Percentiles rank a stretch among this genome's conserved stretches.
These are phyloP conservation scores for Nebria salina DNA, from an alignment of 2,888 invertebrate genomes.

Conservation along the genomic window DNA sequence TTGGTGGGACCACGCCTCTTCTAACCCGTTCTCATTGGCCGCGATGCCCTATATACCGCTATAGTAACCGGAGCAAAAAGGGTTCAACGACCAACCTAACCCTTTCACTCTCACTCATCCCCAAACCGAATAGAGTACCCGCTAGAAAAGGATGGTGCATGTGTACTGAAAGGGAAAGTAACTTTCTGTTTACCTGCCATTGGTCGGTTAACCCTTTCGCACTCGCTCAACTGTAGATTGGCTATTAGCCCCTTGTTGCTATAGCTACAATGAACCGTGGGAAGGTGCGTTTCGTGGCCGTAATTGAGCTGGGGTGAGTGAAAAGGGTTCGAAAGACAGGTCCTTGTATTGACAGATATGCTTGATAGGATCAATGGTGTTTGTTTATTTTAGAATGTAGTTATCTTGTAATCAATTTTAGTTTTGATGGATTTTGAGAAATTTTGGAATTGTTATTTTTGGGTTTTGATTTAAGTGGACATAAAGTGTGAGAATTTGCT, in stretches of 20 bases:
- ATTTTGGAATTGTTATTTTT: background rate
- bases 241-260: conserved; percentile 16
- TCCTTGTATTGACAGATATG: background rate
- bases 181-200: conserved; percentile 15
- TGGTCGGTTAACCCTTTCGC: conserved; percentile 26
- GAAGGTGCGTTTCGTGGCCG: conserved; percentile 4
- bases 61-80: conserved; percentile 6
- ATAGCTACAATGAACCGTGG: conserved; percentile 2
- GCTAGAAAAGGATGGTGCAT: background rate
- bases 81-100: conserved; percentile 24
- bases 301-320: conserved; percentile 16
- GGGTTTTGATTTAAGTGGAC: background rate
- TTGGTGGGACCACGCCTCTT: background rate
- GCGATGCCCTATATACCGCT: conserved; percentile 3
- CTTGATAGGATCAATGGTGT: background rate
- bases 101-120: conserved; percentile 30
- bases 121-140: background rate
- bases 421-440: background rate
- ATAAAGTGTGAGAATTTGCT: background rate
- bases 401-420: background rate
- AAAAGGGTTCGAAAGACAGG: conserved; percentile 3
- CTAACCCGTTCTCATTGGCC: conserved; percentile 17
- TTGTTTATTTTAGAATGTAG: background rate
- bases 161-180: conserved; percentile 24
- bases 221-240: conserved; percentile 1